Conservation (phyloP, 2,888 invertebrate genomes). For the Lasioglossum lativentre region DNA sequence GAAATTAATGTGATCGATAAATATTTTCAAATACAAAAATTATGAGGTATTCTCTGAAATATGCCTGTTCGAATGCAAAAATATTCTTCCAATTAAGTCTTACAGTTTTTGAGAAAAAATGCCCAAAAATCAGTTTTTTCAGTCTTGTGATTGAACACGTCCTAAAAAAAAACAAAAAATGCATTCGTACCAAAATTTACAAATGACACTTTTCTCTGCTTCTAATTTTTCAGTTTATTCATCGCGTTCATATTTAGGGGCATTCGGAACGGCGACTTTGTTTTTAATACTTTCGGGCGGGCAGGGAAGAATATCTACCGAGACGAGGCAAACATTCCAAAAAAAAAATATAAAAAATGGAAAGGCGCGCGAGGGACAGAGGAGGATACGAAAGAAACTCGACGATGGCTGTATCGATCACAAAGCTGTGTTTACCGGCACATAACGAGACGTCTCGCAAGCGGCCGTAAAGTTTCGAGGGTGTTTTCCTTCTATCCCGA, state of each 20-base stretch:
- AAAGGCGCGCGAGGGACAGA: not conserved
- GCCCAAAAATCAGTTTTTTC: not conserved
- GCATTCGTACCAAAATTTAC: too few species aligned
- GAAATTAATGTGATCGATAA: too few species aligned
- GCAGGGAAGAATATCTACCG: not conserved
- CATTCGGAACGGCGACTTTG: not conserved
- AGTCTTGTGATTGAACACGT: not conserved
- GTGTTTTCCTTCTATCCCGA: slow-evolving; percentile 55
- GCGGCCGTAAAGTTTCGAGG: slow-evolving; percentile 61
- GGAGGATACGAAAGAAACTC: slow-evolving; percentile 13
- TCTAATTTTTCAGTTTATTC: not conserved
- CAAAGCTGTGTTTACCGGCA: slow-evolving; percentile 51
- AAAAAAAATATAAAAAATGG: not conserved
- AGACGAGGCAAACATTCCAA: not conserved
- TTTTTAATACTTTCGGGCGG: not conserved
- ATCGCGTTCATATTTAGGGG: not conserved
- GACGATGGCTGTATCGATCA: slow-evolving; percentile 48
- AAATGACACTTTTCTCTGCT: not conserved
- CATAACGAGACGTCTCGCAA: slow-evolving; percentile 58
- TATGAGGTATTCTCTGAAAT: not conserved
- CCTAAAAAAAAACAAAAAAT: not conserved
- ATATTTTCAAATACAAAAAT: not conserved
- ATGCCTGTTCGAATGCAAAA: not conserved
- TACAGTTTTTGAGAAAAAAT: not conserved
- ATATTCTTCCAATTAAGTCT: not conserved